Evolutionary conservation across 1,140 invertebrate species (phyloP), one percentile per base, ranked within the genome.

Genomic region (Diorhabda carinulata): DNA sequence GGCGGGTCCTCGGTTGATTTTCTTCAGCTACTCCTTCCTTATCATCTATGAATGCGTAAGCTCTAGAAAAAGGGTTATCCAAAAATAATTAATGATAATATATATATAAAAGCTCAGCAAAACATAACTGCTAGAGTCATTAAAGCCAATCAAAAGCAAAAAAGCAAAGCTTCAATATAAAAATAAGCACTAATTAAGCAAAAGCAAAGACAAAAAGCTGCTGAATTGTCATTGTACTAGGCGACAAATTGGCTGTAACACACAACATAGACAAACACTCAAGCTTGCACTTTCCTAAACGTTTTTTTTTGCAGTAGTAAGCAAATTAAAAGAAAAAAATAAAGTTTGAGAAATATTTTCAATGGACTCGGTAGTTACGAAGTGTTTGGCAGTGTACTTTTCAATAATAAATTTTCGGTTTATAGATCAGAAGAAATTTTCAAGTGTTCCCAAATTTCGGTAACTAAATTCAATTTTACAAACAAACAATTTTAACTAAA

Each of bases 61-160:
- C 77, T 78, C 74, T 76, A 78, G 76, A 77, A 76, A 63, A 76
- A 77, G 77, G 77, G 77, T 78, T 78, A 78, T 78, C 77, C 77
- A 78, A 78, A 76, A 74, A 73, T 70, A 68, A 68, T 25, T 25
- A 67, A 72, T 45, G 66, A 72, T 72, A 57, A 57, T 70, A 64
- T 69, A 25, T 25, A 73, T 59, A 69, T 74, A 73, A 68, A 70
- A 74, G 67, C 73, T 71, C 72, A 64, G 73, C 75, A 69, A 78
- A 73, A 69, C 60, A 71, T 66, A 67, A 67, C 70, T 57, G 57
- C 72, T 76, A 77, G 60, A 59, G 62, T 60, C 59, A 61, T 58
- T 66, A 65, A 70, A 72, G 77, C 77, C 75, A 78, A 78, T 72
- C 75, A 75, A 68, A 73, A 68, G 70, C 67, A 72, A 74, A 52